Base-by-base conservation (phyloP, 2,113 vertebrate genomes). In the Eidolon helvum region DNA sequence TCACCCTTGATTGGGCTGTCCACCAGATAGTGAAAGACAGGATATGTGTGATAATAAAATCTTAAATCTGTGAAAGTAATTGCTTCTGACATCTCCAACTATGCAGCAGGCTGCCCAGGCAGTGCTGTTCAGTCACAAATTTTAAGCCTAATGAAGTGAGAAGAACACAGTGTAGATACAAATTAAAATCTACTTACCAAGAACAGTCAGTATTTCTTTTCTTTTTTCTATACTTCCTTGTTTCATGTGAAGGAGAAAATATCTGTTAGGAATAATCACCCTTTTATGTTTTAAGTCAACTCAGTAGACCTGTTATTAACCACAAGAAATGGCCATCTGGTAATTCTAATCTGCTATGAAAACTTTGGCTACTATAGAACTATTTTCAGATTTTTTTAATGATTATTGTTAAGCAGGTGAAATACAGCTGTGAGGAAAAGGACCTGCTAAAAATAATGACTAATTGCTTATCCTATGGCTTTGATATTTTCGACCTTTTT, bases 31-130 rank as follows among this genome's bases (percentile, higher is more conserved):
- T 95, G 90, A 90, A 95, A 97, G 96, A 97, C 96, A 98, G 97
- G 90, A 33, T 96, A 98, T 90, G 84, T 95, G 95, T 95, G 96
- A 98, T 98, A 97, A 97, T 90, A 98, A 98, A 98, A 98, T 98
- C 97, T 98, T 98, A 98, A 98, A 97, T 97, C 98, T 98, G 77
- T 98, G 96, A 98, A 98, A 98, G 91, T 97, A 98, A 98, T 98
- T 98, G 77, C 95, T 98, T 98, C 97, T 98, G 98, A 98, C 96
- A 97, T 98, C 97, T 98, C 97, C 98, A 98, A 9, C 96, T 63
- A 98, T 97, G 98, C 97, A 98, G 98, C 82, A 97, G 97, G 65
- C 96, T 98, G 96, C 94, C 97, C 97, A 97, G 98, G 97, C 85
- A 97, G 82, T 95, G 65, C 78, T 98, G 87, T 87, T 98, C 97